phyloP scores from a whole-genome alignment of 2,113 vertebrate species.

The Podarcis raffonei region DNA sequence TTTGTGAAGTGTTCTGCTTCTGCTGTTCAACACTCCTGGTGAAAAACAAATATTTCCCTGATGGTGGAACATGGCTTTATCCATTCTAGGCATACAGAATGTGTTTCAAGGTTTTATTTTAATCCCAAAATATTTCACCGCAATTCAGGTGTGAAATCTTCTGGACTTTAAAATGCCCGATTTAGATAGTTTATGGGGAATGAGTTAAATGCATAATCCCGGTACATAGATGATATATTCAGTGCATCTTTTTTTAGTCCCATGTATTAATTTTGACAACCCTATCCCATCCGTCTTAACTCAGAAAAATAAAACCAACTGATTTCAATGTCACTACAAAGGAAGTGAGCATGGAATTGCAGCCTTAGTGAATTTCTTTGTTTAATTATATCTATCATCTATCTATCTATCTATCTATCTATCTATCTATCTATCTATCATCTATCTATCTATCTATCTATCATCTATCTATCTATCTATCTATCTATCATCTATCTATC shows the following conservation, averaged over 20 bases:
- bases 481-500: neutral
- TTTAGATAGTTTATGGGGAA: constrained; percentile 62
- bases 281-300: constrained; percentile 1
- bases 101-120: constrained; percentile 54
- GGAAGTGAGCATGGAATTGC: neutral
- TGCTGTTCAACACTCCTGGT: neutral
- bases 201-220: constrained; percentile 62
- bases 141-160: constrained; percentile 69
- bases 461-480: too few species aligned
- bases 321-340: neutral
- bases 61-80: constrained; percentile 28
- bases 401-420: too few species aligned
- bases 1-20: neutral
- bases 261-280: constrained; percentile 55
- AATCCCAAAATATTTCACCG: constrained; percentile 68
- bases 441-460: too few species aligned
- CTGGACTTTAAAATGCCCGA: constrained; percentile 63
- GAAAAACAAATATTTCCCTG: neutral
- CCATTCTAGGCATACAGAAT: constrained; percentile 52
- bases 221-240: constrained; percentile 57
- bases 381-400: too few species aligned
- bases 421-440: too few species aligned
- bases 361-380: neutral
- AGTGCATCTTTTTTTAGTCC: constrained; percentile 38
- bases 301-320: neutral